Evolutionary conservation across 1,140 invertebrate species (phyloP).

Genomic region (Campoletis sonorensis): DNA sequence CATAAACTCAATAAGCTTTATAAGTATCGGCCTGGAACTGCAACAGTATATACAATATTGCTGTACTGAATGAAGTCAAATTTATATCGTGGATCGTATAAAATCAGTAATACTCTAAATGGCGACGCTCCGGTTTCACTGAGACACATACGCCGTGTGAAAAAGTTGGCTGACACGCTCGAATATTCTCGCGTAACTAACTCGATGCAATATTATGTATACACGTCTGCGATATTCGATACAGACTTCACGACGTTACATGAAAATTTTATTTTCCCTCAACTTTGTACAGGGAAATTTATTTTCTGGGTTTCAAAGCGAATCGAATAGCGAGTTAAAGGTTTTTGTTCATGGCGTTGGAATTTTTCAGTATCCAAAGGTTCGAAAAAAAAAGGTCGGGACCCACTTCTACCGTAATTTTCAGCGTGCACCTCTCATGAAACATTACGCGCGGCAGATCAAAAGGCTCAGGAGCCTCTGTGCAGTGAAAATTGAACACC

Average conservation of each 20-base stretch:
- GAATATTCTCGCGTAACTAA: constrained; percentile 55
- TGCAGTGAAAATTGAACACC: too few relatives aligned
- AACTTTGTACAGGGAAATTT: background rate
- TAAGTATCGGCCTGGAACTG: constrained; percentile 61
- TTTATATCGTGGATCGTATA: background rate
- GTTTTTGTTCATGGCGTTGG: too few relatives aligned
- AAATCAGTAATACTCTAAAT: background rate
- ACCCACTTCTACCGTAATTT: too few relatives aligned
- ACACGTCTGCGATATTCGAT: background rate
- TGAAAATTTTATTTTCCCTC: background rate
- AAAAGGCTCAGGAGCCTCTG: too few relatives aligned
- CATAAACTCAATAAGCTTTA: constrained; percentile 69
- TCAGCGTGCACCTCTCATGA: too few relatives aligned
- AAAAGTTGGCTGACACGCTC: background rate
- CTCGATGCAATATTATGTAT: background rate
- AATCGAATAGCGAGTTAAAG: background rate
- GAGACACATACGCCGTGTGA: background rate
- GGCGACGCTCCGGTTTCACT: background rate
- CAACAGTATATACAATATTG: background rate
- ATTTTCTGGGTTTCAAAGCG: background rate
- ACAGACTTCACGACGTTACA: background rate
- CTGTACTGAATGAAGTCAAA: background rate
- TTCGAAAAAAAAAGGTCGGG: too few relatives aligned
- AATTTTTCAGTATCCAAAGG: too few relatives aligned
- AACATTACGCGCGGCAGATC: too few relatives aligned